Percentiles rank a stretch among this genome's conserved stretches.
Evolutionary conservation across 2,888 invertebrate genomes (phyloP).

Genomic region (Diaphora mendica): DNA sequence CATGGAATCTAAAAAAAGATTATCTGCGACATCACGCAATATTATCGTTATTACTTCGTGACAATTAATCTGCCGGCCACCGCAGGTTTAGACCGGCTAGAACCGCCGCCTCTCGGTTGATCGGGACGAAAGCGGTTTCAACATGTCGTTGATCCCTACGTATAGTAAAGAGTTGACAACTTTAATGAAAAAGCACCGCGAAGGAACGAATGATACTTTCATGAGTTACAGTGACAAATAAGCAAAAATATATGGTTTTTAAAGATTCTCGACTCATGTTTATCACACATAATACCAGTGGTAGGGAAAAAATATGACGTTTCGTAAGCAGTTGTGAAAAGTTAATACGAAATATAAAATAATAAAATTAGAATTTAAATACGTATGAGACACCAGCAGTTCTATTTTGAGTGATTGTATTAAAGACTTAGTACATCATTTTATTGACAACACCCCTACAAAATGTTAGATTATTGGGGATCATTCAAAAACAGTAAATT

Average conservation of each 20-base stretch:
- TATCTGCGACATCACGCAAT: conserved; percentile 60
- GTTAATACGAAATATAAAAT: no score
- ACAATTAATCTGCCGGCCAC: conserved; percentile 67
- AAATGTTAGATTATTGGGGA: background rate
- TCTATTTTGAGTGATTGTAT: background rate
- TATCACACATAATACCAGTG: no score
- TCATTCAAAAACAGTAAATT: no score
- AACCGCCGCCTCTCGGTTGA: conserved; percentile 60
- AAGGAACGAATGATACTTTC: conserved; percentile 12
- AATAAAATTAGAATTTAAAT: background rate
- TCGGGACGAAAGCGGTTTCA: conserved; percentile 65
- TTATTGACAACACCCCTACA: no score
- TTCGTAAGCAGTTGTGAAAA: no score
- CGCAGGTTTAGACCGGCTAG: conserved; percentile 63
- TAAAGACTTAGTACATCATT: no score
- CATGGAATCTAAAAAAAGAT: conserved; percentile 55
- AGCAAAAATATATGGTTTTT: no score
- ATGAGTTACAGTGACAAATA: background rate
- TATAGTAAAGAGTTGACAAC: conserved; percentile 21
- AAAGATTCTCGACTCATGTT: no score
- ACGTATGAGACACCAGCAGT: background rate
- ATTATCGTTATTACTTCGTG: conserved; percentile 63
- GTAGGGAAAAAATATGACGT: no score
- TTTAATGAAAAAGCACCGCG: conserved; percentile 16
- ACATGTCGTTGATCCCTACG: conserved; percentile 60